Evolutionary conservation across 2,888 invertebrate species (phyloP), one percentile per base, ranked within the genome.

Genomic region (Yponomeuta evonymella): DNA sequence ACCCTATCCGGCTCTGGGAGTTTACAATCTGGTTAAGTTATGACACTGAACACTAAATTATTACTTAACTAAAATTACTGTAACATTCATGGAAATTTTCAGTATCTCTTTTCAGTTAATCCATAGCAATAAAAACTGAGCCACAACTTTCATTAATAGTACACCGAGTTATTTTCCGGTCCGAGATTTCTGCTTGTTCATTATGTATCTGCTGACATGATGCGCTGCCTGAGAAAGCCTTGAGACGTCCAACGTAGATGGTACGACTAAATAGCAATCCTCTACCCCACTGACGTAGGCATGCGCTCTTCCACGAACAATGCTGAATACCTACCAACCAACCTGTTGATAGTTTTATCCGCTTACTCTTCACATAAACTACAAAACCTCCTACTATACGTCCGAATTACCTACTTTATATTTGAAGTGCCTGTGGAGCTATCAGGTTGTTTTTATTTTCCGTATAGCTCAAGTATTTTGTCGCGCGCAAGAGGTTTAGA

Each of bases 401-500:
- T 48, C 51, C 2, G 30, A 4, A 15, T 48, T 62, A 63, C 43
- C 9, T 43, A 43, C 63, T 48, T 48, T 70, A 43, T 23, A 30
- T 30, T 65, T 36, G 43, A 36, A 11, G 70, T 65, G 58, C 33
- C 33, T 66, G 66, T 67, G 67, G 43, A 66, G 65, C 67, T 66
- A 68, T 71, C 67, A 71, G 72, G 71, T 15, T 73, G 69, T 73
- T 90, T 87, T 91, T 90, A 85, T 91, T 90, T 89, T 84, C 51
- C 88, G 90, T 93, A 88, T 93, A 95, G 95, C 94, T 97, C 89
- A 96, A 96, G 93, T 96, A 97, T 94, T 96, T 97, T 94, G 96
- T 97, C 88, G 96, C 97, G 85, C 94, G 97, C 90, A 94, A 95
- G 93, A 97, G 97, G 93, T 97, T 97, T 94, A 96, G 96, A 92